Percentiles rank a stretch among this genome's conserved stretches.
phyloP scores from a whole-genome alignment of 2,113 vertebrate species.

The Chionomys nivalis region DNA sequence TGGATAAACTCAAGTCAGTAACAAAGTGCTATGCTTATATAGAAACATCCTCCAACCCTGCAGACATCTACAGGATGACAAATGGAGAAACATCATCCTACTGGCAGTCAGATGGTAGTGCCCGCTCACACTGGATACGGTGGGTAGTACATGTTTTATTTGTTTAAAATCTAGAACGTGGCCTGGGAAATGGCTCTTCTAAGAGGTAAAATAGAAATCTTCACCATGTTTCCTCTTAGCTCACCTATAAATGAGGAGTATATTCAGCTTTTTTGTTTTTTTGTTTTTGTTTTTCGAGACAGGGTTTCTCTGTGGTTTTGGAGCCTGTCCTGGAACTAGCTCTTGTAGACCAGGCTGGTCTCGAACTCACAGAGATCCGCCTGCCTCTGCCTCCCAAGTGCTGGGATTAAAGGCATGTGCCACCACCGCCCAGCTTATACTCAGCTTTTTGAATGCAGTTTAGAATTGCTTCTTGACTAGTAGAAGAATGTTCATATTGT shows the following conservation, averaged over 20 bases:
- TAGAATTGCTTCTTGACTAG: constrained; percentile 59
- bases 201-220: constrained; percentile 1
- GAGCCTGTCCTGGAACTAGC: too few relatives aligned
- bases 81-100: constrained; percentile 96
- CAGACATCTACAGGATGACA: constrained; percentile 95
- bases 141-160: constrained; percentile 66
- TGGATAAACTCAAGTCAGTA: constrained; percentile 93
- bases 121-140: constrained; percentile 98
- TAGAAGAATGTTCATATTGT: constrained; percentile 22
- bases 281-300: too few relatives aligned
- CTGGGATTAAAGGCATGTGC: too few relatives aligned
- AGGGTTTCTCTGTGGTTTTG: too few relatives aligned
- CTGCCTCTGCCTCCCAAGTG: too few relatives aligned
- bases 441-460: constrained; percentile 48
- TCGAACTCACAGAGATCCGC: too few relatives aligned
- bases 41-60: constrained; percentile 94
- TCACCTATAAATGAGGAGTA: background rate
- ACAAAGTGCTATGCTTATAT: constrained; percentile 95
- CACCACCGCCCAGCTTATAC: too few relatives aligned
- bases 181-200: background rate
- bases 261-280: constrained; percentile 56
- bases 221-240: constrained; percentile 37
- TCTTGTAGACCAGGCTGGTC: too few relatives aligned
- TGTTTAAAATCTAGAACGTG: background rate
- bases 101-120: constrained; percentile 98